Conservation (phyloP, 1,140 invertebrate genomes). For the Pseudomyrmex dendroicus region DNA sequence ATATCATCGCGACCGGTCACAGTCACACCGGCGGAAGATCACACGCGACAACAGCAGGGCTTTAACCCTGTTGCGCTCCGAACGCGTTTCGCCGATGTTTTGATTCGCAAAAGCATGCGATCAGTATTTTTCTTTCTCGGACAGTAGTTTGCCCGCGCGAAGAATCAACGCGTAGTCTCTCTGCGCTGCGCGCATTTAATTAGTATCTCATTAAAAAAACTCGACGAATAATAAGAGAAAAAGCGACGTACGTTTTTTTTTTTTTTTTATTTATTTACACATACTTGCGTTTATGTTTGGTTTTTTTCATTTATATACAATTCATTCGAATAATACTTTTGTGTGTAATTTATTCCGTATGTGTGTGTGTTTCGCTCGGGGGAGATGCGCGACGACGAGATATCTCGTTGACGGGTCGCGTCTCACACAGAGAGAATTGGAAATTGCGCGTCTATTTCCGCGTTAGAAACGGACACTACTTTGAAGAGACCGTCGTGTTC, state of each 20-base stretch:
- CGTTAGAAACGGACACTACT: background rate
- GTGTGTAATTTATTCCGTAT: no score
- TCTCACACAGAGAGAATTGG: background rate
- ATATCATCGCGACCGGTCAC: slow-evolving; percentile 30
- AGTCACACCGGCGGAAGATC: background rate
- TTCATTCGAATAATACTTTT: background rate
- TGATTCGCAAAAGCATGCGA: slow-evolving; percentile 25
- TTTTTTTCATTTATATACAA: background rate
- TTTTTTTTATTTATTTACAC: background rate
- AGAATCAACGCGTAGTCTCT: slow-evolving; percentile 25
- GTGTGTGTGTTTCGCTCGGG: background rate
- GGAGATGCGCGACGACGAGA: no score
- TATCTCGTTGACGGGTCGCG: no score
- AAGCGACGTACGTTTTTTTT: background rate
- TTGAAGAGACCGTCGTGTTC: slow-evolving; percentile 28
- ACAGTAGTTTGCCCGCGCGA: background rate
- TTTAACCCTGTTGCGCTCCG: slow-evolving; percentile 22
- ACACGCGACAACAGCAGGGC: slow-evolving; percentile 2
- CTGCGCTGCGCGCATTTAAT: slow-evolving; percentile 1
- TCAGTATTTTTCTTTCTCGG: slow-evolving; percentile 8
- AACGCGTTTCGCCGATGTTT: slow-evolving; percentile 49
- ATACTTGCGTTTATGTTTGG: background rate
- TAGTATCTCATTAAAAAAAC: slow-evolving; percentile 10
- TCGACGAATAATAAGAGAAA: background rate
- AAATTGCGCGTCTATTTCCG: background rate